Evolutionary conservation across 2,113 vertebrate genomes (phyloP).

Genomic region (Amphilophus citrinellus): DNA sequence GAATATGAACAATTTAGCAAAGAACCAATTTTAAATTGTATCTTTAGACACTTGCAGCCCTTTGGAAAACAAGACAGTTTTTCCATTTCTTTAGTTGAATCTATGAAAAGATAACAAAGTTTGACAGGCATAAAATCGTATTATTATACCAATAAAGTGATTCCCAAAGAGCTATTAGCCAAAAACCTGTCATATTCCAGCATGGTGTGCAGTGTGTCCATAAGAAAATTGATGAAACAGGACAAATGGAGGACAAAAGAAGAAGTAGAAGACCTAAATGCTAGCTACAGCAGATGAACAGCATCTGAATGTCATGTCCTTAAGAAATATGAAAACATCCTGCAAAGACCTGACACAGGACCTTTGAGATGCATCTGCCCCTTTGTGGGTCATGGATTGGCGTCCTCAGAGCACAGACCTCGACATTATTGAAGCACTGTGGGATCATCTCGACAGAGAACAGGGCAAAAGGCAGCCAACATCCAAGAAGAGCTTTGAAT

Average conservation of each 20-base stretch:
- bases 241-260: not conserved
- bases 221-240: not conserved
- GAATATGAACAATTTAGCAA: not conserved
- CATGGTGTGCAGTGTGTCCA: not conserved
- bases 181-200: not conserved
- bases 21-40: not conserved
- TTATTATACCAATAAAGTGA: no score
- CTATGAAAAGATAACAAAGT: no score
- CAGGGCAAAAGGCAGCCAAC: no score
- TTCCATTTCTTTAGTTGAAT: no score
- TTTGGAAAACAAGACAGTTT: no score
- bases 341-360: not conserved
- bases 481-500: no score
- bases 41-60: not conserved
- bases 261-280: fast-evolving
- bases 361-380: not conserved
- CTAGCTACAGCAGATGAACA: not conserved
- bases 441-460: no score
- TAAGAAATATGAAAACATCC: not conserved
- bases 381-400: no score
- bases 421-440: no score
- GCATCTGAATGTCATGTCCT: not conserved
- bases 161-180: not conserved
- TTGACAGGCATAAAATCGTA: no score
- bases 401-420: no score